These are phyloP conservation scores for Synodontis membranacea DNA, from an alignment of 2,113 vertebrate species.

Conservation along the genomic window DNA sequence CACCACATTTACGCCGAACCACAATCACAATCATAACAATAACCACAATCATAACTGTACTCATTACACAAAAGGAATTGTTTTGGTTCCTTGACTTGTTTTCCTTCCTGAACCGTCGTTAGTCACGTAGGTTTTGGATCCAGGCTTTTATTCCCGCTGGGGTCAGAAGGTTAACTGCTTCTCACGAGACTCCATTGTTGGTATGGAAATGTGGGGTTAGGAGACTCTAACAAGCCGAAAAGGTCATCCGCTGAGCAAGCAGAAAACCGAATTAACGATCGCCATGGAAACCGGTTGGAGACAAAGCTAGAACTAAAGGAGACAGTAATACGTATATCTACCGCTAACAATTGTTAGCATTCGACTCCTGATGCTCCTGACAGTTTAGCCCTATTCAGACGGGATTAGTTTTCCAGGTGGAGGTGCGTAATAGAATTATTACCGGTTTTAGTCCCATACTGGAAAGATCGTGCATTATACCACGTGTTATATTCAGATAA, in stretches of 20 bases:
- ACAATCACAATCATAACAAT: background rate
- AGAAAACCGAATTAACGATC: slow-evolving; percentile 18
- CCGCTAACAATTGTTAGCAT: background rate
- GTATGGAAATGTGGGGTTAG: slow-evolving; percentile 68
- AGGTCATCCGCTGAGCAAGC: slow-evolving; percentile 9
- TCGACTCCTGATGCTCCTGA: background rate
- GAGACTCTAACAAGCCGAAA: slow-evolving; percentile 50
- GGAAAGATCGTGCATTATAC: too few species aligned
- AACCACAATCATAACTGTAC: background rate
- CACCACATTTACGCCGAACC: background rate
- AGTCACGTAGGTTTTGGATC: slow-evolving; percentile 46
- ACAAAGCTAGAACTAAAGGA: background rate
- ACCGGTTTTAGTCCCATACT: background rate
- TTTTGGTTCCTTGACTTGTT: background rate
- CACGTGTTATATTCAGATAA: too few species aligned
- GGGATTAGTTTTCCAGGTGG: background rate
- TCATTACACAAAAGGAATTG: too few species aligned
- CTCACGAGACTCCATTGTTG: slow-evolving; percentile 60
- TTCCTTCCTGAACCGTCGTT: background rate
- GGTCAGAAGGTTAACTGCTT: slow-evolving; percentile 68
- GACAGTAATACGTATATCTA: too few species aligned
- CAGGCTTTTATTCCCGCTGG: slow-evolving; percentile 64
- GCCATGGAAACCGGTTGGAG: background rate
- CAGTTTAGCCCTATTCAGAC: background rate
- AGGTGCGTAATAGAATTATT: background rate